Conservation (phyloP, 2,113 vertebrate species). For the Athene cunicularia region DNA sequence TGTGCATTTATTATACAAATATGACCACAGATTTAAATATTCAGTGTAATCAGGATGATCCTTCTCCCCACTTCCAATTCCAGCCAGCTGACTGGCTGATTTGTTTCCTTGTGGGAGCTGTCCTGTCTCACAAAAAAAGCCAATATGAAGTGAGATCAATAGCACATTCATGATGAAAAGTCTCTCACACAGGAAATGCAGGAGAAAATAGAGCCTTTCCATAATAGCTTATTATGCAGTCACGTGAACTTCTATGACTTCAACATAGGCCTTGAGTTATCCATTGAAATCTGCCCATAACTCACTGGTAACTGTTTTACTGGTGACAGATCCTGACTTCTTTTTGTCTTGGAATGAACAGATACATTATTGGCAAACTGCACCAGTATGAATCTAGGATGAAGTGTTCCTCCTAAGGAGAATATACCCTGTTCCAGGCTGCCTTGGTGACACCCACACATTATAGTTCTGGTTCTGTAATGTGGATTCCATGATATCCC, state of each 20-base stretch:
- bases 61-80: background rate
- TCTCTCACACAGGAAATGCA: background rate
- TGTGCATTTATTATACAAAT: background rate
- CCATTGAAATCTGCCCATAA: background rate
- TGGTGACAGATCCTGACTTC: background rate
- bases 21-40: background rate
- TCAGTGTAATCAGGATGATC: background rate
- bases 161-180: background rate
- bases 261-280: background rate
- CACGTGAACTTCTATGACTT: background rate
- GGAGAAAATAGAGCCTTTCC: background rate
- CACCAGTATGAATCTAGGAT: background rate
- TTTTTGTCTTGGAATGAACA: background rate
- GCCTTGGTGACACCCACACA: background rate
- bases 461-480: background rate
- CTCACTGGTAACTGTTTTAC: background rate
- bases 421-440: background rate
- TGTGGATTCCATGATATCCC: background rate
- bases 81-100: background rate
- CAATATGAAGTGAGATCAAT: background rate
- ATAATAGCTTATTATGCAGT: background rate
- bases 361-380: background rate
- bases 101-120: background rate
- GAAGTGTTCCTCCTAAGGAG: background rate
- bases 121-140: background rate